Conservation (phyloP, 1,140 invertebrate genomes). For the Solenopsis invicta region DNA sequence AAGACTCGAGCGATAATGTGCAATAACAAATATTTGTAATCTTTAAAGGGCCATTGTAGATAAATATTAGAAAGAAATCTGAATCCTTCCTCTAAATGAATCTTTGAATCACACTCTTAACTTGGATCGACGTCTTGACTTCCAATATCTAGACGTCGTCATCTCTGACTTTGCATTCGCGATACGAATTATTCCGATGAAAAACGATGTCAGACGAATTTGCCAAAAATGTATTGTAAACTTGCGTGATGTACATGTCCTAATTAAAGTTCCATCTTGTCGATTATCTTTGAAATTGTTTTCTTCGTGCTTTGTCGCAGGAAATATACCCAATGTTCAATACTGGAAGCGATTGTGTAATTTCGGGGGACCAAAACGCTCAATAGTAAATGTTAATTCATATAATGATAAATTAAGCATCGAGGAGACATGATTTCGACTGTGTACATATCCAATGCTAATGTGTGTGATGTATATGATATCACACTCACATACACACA, state of each 20-base stretch:
- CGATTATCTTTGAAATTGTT: slow-evolving; percentile 63
- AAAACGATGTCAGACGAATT: slow-evolving; percentile 62
- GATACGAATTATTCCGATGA: slow-evolving; percentile 72
- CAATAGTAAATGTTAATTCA: slow-evolving; percentile 60
- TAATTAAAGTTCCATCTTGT: slow-evolving; percentile 12
- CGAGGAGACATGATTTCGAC: slow-evolving; percentile 13
- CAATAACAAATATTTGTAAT: slow-evolving; percentile 32
- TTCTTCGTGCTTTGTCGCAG: slow-evolving; percentile 14
- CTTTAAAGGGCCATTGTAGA: background rate
- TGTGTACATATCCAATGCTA: background rate
- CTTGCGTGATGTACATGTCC: background rate
- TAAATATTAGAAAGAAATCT: slow-evolving; percentile 6
- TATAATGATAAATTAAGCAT: slow-evolving; percentile 12
- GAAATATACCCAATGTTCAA: background rate
- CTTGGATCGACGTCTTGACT: slow-evolving; percentile 59
- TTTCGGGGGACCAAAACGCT: slow-evolving; percentile 81
- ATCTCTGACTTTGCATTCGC: slow-evolving; percentile 44
- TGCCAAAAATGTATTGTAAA: slow-evolving; percentile 39
- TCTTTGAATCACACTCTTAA: slow-evolving; percentile 29
- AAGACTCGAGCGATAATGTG: slow-evolving; percentile 49
- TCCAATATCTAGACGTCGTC: slow-evolving; percentile 61
- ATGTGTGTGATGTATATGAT: too few relatives aligned
- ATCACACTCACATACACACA: background rate
- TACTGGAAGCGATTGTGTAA: slow-evolving; percentile 74
- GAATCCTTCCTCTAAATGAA: slow-evolving; percentile 59